Evolutionary conservation across 2,888 invertebrate species (phyloP).

Genomic region (Hydrotaea diabolus): DNA sequence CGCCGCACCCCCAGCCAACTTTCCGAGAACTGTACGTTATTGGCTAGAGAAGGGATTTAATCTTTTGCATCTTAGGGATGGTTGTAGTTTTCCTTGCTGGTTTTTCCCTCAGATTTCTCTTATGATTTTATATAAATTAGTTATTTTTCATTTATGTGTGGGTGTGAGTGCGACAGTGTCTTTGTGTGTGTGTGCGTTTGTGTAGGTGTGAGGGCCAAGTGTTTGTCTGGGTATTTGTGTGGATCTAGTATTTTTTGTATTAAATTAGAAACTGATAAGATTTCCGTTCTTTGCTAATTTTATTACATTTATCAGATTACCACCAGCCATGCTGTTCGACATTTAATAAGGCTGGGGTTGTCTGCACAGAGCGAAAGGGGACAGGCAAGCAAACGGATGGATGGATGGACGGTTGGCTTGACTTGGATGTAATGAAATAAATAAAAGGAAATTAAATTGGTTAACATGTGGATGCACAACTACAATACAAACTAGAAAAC

Average conservation of each 20-base stretch:
- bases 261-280: slow-evolving; percentile 63
- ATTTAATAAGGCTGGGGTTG: slow-evolving; percentile 15
- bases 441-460: slow-evolving; percentile 59
- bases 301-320: slow-evolving; percentile 61
- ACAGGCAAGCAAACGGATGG: neutral
- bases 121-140: slow-evolving; percentile 66
- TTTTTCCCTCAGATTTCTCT: slow-evolving; percentile 32
- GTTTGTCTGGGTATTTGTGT: slow-evolving; percentile 28
- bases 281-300: slow-evolving; percentile 58
- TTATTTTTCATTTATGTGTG: slow-evolving; percentile 53
- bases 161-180: slow-evolving; percentile 3
- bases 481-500: neutral
- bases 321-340: slow-evolving; percentile 40
- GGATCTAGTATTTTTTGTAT: slow-evolving; percentile 49
- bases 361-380: too few relatives aligned
- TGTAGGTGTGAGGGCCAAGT: neutral
- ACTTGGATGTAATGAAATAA: slow-evolving; percentile 18
- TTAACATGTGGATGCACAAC: neutral
- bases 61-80: slow-evolving; percentile 53
- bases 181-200: slow-evolving; percentile 17
- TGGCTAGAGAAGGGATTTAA: slow-evolving; percentile 50
- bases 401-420: neutral
- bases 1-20: slow-evolving; percentile 12
- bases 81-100: slow-evolving; percentile 7
- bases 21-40: neutral